These are phyloP conservation scores for Miichthys miiuy DNA, from an alignment of 2,797 vertebrate species.

Conservation along the genomic window DNA sequence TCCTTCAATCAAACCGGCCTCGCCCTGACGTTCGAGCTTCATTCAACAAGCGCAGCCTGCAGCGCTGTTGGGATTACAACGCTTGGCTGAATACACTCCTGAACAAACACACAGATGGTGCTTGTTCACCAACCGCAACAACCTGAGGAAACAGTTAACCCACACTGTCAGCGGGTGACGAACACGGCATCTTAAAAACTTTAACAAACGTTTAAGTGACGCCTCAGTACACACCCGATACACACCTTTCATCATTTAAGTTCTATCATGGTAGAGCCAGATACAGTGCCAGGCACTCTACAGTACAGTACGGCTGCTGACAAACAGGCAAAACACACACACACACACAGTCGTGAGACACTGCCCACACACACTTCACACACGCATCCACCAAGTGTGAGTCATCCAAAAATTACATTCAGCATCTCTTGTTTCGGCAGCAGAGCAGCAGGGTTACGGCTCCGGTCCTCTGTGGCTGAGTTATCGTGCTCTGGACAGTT, in stretches of 20 bases:
- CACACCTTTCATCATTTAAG: not conserved
- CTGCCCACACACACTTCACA: conserved; percentile 46
- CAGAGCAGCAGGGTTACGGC: conserved; percentile 26
- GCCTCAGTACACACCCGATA: not conserved
- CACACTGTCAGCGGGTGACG: not conserved
- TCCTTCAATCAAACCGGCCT: conserved; percentile 9
- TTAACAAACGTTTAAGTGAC: not conserved
- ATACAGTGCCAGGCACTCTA: not conserved
- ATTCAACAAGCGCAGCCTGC: conserved; percentile 37
- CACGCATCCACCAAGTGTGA: conserved; percentile 35
- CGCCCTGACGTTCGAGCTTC: conserved; percentile 28
- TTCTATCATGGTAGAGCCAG: not conserved
- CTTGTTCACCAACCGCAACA: conserved; percentile 63
- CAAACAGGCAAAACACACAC: conserved; percentile 6
- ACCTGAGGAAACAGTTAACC: conserved; percentile 50
- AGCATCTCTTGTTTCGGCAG: conserved; percentile 30
- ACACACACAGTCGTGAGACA: conserved; percentile 36
- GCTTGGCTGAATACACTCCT: conserved; percentile 39
- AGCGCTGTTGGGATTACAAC: conserved; percentile 36
- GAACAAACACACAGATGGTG: conserved; percentile 66
- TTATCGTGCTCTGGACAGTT: conserved; percentile 11
- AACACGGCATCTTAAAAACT: not conserved
- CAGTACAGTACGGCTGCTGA: conserved; percentile 19
- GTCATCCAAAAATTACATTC: conserved; percentile 56
- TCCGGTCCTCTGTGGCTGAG: not conserved